Evolutionary conservation across 2,113 vertebrate genomes (phyloP).

Genomic region (Turnix velox): DNA sequence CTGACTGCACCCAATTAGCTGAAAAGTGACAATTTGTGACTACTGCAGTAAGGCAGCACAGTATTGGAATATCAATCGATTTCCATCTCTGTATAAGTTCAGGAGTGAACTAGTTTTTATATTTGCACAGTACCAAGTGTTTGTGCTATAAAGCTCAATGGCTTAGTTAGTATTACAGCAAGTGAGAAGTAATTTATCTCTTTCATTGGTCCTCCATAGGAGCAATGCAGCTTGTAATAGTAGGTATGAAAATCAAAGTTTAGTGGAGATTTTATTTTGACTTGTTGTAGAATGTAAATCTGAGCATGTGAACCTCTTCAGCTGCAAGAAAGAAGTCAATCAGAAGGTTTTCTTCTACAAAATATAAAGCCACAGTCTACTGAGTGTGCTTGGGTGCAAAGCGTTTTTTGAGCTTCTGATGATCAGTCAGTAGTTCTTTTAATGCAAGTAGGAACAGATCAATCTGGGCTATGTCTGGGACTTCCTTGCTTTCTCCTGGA

Average conservation of each 20-base stretch:
- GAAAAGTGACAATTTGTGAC: conserved; percentile 52
- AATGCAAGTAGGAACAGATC: not conserved
- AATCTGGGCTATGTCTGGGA: not conserved
- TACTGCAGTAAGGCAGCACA: not conserved
- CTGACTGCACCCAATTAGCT: conserved; percentile 55
- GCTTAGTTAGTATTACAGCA: conserved; percentile 1
- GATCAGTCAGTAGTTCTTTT: not conserved
- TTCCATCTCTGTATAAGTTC: not conserved
- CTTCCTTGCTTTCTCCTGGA: not conserved
- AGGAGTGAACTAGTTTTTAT: not conserved
- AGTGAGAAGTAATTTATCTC: not conserved
- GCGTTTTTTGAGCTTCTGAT: not conserved
- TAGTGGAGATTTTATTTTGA: not conserved
- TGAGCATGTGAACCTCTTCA: not conserved
- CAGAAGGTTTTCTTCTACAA: not conserved
- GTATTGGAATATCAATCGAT: conserved; percentile 32
- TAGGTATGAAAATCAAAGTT: conserved; percentile 5
- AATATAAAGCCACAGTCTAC: not conserved
- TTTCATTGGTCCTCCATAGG: not conserved
- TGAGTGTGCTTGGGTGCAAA: not conserved
- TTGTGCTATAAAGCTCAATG: not conserved
- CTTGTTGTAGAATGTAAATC: not conserved
- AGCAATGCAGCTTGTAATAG: not conserved
- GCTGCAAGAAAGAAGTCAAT: not conserved
- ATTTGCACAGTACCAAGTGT: not conserved